Conservation (phyloP, 2,113 vertebrate species). For the Alces alces region DNA sequence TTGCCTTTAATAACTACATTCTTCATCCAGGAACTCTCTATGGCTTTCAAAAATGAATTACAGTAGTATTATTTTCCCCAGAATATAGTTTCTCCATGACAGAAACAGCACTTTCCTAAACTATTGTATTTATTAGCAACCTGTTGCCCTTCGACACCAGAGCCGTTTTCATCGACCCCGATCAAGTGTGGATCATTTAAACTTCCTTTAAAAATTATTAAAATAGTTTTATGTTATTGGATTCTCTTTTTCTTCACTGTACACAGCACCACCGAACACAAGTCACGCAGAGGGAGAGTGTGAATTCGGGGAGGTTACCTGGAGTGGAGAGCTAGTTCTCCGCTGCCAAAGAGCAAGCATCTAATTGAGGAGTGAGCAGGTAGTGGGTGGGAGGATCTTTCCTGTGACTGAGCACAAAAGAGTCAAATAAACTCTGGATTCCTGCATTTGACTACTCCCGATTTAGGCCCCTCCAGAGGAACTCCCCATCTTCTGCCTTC, state of each 20-base stretch:
- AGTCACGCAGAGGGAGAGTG: neutral
- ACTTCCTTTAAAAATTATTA: slow-evolving; percentile 81
- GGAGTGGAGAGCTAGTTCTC: slow-evolving; percentile 23
- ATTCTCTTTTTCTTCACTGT: slow-evolving; percentile 54
- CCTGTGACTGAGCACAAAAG: neutral
- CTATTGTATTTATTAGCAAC: slow-evolving; percentile 86
- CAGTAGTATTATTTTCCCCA: slow-evolving; percentile 79
- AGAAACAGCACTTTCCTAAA: slow-evolving; percentile 80
- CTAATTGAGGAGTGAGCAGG: neutral
- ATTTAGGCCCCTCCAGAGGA: neutral
- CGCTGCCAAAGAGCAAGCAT: neutral
- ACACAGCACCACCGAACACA: slow-evolving; percentile 11
- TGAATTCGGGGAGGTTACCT: neutral
- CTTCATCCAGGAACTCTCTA: slow-evolving; percentile 81
- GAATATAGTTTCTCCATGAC: slow-evolving; percentile 79
- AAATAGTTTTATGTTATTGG: slow-evolving; percentile 69
- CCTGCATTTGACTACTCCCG: neutral
- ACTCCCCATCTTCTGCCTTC: neutral
- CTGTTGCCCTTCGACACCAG: slow-evolving; percentile 80
- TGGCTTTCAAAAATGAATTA: slow-evolving; percentile 86
- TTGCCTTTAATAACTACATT: slow-evolving; percentile 86
- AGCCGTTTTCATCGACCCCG: slow-evolving; percentile 80
- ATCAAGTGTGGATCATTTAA: slow-evolving; percentile 77
- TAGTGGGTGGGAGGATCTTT: neutral
- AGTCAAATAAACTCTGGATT: neutral